Percentiles rank a stretch among this genome's conserved stretches.
These are phyloP conservation scores for Linurgus olivaceus DNA, from an alignment of 2,797 vertebrate genomes.

Conservation along the genomic window DNA sequence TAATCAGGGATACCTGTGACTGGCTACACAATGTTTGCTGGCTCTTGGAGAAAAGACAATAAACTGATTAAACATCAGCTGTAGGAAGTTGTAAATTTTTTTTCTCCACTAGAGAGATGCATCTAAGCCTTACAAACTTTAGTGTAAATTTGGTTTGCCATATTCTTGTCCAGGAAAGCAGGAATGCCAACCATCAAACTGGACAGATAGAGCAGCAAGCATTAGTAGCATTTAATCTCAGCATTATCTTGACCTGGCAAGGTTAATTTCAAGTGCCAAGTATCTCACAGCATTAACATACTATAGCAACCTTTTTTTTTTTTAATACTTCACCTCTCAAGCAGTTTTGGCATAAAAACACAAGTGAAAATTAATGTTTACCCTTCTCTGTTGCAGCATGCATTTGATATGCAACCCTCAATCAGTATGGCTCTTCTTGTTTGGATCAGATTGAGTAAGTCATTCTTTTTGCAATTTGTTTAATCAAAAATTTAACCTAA, in stretches of 20 bases:
- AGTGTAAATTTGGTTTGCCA: background rate
- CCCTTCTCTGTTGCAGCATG: background rate
- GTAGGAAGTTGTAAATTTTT: background rate
- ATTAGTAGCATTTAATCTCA: background rate
- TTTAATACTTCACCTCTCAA: background rate
- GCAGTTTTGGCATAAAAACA: background rate
- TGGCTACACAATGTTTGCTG: background rate
- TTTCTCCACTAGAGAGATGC: background rate
- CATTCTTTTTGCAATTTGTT: background rate
- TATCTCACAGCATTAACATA: background rate
- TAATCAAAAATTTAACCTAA: background rate
- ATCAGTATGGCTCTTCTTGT: background rate
- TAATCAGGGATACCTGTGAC: accelerated
- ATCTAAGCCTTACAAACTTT: background rate
- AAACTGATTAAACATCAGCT: background rate
- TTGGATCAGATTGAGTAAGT: background rate
- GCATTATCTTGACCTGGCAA: background rate
- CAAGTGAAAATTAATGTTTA: conserved; percentile 9
- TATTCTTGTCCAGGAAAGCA: background rate
- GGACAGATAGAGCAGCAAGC: background rate
- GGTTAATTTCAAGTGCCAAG: background rate
- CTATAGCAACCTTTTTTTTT: background rate
- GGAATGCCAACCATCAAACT: background rate
- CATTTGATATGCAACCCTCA: background rate
- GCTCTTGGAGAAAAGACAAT: background rate